Evolutionary conservation across 2,113 vertebrate genomes (phyloP).

Genomic region (Hymenochirus boettgeri): DNA sequence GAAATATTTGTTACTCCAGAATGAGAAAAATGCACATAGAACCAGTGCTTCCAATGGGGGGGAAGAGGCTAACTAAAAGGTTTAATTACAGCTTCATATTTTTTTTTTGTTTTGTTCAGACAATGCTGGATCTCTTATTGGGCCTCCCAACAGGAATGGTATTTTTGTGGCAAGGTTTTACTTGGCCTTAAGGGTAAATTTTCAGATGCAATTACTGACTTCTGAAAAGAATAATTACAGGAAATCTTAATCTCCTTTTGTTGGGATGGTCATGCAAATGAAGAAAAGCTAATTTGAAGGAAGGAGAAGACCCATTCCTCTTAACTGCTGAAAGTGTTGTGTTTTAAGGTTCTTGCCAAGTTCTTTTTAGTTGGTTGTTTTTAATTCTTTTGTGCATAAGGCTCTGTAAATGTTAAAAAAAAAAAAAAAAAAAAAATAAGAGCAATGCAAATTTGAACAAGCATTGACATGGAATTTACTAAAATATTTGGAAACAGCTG

Average conservation of each 20-base stretch:
- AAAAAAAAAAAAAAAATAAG: too few relatives aligned
- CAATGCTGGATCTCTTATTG: not conserved
- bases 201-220: conserved; percentile 49
- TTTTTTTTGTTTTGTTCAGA: not conserved
- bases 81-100: too few relatives aligned
- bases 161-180: conserved; percentile 12
- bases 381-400: conserved; percentile 32
- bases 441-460: conserved; percentile 15
- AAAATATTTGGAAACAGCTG: conserved; percentile 28
- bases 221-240: conserved; percentile 51
- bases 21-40: conserved; percentile 32
- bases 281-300: conserved; percentile 45
- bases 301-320: not conserved
- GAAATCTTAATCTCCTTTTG: conserved; percentile 50
- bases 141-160: not conserved
- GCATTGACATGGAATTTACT: conserved; percentile 14
- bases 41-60: not conserved
- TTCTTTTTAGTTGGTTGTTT: not conserved
- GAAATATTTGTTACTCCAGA: conserved; percentile 37
- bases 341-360: conserved; percentile 39
- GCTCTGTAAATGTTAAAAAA: conserved; percentile 40
- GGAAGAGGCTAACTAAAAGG: not conserved
- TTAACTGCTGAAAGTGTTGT: conserved; percentile 32
- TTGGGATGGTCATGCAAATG: conserved; percentile 58
- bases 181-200: conserved; percentile 50